These are phyloP conservation scores for Gambelia wislizenii DNA, from an alignment of 2,797 vertebrate species.

Conservation along the genomic window DNA sequence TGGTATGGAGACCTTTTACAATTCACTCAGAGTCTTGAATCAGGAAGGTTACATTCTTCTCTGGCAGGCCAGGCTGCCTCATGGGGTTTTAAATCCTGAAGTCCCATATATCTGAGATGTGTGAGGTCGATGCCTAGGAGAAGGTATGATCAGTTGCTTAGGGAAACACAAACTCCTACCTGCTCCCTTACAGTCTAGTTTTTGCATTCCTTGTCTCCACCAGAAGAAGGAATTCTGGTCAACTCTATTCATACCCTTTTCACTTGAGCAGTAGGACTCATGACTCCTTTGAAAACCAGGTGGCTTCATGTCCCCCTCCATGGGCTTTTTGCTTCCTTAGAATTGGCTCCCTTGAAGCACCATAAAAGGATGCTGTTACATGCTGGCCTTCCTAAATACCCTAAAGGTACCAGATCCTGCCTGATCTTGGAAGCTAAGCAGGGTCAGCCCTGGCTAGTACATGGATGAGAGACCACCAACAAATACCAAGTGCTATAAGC, in stretches of 20 bases:
- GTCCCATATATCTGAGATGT: background rate
- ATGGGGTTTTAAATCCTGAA: background rate
- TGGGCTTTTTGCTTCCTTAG: background rate
- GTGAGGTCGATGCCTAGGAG: background rate
- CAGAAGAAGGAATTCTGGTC: background rate
- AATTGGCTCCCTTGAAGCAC: background rate
- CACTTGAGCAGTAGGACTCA: background rate
- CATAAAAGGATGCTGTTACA: background rate
- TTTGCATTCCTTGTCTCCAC: background rate
- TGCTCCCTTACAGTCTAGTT: background rate
- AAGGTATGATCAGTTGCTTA: background rate
- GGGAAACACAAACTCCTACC: background rate
- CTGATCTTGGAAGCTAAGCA: too few species aligned
- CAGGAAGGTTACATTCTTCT: accelerated
- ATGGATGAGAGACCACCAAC: too few species aligned
- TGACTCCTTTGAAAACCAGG: background rate
- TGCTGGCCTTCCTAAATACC: too few species aligned
- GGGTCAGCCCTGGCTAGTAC: too few species aligned
- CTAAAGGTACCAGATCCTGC: too few species aligned
- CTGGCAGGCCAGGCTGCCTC: background rate
- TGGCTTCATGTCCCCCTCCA: background rate
- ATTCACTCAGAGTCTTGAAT: conserved; percentile 18
- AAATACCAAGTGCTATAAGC: too few species aligned
- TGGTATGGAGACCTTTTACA: conserved; percentile 69
- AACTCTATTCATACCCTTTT: background rate